Conservation (phyloP, 1,140 invertebrate genomes). For the Drosophila novamexicana region DNA sequence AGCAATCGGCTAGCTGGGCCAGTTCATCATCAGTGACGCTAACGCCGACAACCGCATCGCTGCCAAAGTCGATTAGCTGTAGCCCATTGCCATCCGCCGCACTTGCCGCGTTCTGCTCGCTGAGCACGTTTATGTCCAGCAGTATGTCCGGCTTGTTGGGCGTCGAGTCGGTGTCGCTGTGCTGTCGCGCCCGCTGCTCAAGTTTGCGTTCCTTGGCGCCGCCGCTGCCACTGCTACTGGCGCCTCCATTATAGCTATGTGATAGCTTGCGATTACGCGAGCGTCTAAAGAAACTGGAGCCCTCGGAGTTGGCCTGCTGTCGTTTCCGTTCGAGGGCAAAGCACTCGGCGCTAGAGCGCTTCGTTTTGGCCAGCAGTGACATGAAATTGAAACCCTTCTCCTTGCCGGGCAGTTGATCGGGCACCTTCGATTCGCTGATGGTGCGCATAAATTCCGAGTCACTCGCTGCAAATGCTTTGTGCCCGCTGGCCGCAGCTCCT, state of each 20-base stretch:
- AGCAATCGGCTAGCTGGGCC: constrained; percentile 72
- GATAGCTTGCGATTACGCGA: constrained; percentile 78
- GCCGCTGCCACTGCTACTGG: constrained; percentile 31
- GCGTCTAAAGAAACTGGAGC: constrained; percentile 72
- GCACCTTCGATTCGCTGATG: constrained; percentile 51
- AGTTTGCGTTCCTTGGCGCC: constrained; percentile 66
- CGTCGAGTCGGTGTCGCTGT: constrained; percentile 78
- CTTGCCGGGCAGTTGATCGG: constrained; percentile 46
- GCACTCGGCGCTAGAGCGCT: constrained; percentile 77
- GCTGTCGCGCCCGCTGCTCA: constrained; percentile 68
- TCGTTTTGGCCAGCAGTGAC: constrained; percentile 72
- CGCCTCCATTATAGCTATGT: constrained; percentile 78
- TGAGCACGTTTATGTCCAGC: constrained; percentile 79
- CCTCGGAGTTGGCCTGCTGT: constrained; percentile 75
- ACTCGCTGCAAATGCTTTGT: constrained; percentile 71
- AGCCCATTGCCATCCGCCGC: constrained; percentile 46
- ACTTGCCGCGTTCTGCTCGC: constrained; percentile 54
- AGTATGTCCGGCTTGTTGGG: constrained; percentile 81
- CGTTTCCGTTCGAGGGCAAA: constrained; percentile 77
- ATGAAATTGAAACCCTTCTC: constrained; percentile 78
- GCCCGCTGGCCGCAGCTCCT: constrained; percentile 44
- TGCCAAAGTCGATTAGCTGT: constrained; percentile 75
- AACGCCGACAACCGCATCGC: constrained; percentile 20
- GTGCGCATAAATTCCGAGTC: constrained; percentile 80
- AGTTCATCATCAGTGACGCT: constrained; percentile 62